Conservation (phyloP, 2,113 vertebrate species). For the Pardalotus punctatus region DNA sequence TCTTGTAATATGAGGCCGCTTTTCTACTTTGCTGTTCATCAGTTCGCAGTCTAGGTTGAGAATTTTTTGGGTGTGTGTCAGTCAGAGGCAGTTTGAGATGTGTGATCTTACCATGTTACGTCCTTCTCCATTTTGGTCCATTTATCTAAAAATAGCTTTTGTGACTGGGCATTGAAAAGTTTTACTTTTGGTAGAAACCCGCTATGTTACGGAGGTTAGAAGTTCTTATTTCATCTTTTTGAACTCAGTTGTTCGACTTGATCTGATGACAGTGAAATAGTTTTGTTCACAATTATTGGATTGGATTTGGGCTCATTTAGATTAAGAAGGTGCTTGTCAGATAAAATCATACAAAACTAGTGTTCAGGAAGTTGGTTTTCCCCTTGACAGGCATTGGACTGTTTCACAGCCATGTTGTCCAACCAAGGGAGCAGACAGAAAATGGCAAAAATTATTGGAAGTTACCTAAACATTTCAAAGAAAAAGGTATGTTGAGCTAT, state of each 20-base stretch:
- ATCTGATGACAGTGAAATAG: not conserved
- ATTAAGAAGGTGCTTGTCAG: not conserved
- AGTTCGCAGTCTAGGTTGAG: not conserved
- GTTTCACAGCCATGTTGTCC: constrained; percentile 95
- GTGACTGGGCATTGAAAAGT: not conserved
- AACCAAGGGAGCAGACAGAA: constrained; percentile 76
- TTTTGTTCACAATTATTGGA: not conserved
- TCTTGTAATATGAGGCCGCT: not conserved
- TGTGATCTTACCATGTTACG: accelerated
- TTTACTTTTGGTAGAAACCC: not conserved
- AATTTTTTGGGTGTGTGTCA: not conserved
- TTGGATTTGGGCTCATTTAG: not conserved
- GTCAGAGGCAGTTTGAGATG: not conserved
- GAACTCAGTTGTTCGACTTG: accelerated
- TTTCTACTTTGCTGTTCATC: not conserved
- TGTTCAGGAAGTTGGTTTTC: not conserved
- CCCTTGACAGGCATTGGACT: constrained; percentile 87
- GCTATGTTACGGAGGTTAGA: not conserved
- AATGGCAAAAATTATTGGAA: constrained; percentile 92
- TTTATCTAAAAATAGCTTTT: not conserved
- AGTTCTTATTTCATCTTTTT: not conserved
- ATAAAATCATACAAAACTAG: not conserved
- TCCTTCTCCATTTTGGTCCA: not conserved
- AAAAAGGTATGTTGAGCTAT: constrained; percentile 81
- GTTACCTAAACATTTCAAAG: constrained; percentile 93